Percentiles rank a stretch among this genome's conserved stretches.
These are phyloP conservation scores for Oophaga pumilio DNA, from an alignment of 2,113 vertebrate species.

Conservation along the genomic window DNA sequence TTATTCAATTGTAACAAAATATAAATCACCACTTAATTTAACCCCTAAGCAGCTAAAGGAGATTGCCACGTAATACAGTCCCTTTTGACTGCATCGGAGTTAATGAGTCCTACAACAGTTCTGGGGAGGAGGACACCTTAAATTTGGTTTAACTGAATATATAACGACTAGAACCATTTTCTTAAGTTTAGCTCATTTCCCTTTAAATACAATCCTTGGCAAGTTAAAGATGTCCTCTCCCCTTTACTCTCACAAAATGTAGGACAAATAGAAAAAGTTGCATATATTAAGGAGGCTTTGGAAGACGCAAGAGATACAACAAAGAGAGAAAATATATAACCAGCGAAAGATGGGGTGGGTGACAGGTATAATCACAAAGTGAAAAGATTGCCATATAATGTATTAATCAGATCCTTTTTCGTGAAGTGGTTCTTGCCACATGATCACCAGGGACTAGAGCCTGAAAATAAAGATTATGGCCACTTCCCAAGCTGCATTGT, in stretches of 20 bases:
- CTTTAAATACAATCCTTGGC: conserved; percentile 29
- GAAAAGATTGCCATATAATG: conserved; percentile 24
- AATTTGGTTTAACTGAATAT: conserved; percentile 50
- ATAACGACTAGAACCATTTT: background rate
- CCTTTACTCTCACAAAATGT: background rate
- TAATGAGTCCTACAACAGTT: conserved; percentile 38
- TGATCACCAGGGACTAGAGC: too few species aligned
- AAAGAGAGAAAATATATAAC: conserved; percentile 10
- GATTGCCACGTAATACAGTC: conserved; percentile 11
- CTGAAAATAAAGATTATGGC: too few species aligned
- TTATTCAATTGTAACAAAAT: conserved; percentile 47
- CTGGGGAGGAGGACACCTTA: conserved; percentile 39
- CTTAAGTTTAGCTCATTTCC: background rate
- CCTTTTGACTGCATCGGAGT: conserved; percentile 28
- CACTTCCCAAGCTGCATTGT: too few species aligned
- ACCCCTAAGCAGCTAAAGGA: conserved; percentile 36
- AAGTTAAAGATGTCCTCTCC: conserved; percentile 25
- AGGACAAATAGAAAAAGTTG: conserved; percentile 51
- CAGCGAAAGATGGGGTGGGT: background rate
- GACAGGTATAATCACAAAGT: background rate
- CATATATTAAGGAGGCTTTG: conserved; percentile 57
- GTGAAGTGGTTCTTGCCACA: too few species aligned
- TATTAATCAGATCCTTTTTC: too few species aligned
- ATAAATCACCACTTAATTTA: conserved; percentile 34
- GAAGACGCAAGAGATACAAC: conserved; percentile 45